Evolutionary conservation across 2,888 invertebrate species (phyloP).

Genomic region (Eupithecia insigniata): DNA sequence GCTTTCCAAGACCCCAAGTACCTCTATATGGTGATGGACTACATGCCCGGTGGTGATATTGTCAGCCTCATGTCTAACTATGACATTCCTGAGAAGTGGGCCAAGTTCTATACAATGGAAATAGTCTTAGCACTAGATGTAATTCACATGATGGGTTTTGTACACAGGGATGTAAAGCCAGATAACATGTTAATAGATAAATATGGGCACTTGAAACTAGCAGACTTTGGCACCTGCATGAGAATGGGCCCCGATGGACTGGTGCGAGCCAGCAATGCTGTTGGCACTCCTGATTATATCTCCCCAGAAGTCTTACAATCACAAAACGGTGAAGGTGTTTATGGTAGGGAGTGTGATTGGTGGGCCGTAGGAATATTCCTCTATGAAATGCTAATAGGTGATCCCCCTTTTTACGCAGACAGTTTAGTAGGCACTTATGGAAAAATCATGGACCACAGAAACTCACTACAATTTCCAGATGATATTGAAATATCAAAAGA

Average conservation of each 20-base stretch:
- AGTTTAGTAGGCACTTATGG: slow-evolving; percentile 99
- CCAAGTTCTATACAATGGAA: slow-evolving; percentile 98
- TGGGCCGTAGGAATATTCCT: slow-evolving; percentile 99
- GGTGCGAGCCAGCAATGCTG: slow-evolving; percentile 98
- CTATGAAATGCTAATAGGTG: slow-evolving; percentile 99
- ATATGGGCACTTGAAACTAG: slow-evolving; percentile 97
- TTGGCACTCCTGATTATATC: slow-evolving; percentile 99
- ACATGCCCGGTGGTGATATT: slow-evolving; percentile 99
- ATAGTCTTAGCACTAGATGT: slow-evolving; percentile 98
- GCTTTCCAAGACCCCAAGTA: slow-evolving; percentile 99
- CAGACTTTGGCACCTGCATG: slow-evolving; percentile 99
- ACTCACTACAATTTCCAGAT: slow-evolving; percentile 96
- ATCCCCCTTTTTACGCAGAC: slow-evolving; percentile 99
- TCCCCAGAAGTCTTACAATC: slow-evolving; percentile 99
- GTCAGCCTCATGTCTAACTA: slow-evolving; percentile 99
- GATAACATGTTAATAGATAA: slow-evolving; percentile 99
- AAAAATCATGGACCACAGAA: slow-evolving; percentile 99
- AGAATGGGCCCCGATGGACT: slow-evolving; percentile 98
- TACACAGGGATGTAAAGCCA: slow-evolving; percentile 98
- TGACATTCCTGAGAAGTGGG: slow-evolving; percentile 99
- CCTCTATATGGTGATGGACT: slow-evolving; percentile 99
- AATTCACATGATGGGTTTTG: slow-evolving; percentile 99
- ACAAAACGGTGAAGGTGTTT: slow-evolving; percentile 97
- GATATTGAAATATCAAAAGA: slow-evolving; percentile 96
- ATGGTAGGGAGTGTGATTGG: slow-evolving; percentile 99